Base-by-base conservation (phyloP, 2,888 invertebrate species). In the Drosophila basisetae region DNA sequence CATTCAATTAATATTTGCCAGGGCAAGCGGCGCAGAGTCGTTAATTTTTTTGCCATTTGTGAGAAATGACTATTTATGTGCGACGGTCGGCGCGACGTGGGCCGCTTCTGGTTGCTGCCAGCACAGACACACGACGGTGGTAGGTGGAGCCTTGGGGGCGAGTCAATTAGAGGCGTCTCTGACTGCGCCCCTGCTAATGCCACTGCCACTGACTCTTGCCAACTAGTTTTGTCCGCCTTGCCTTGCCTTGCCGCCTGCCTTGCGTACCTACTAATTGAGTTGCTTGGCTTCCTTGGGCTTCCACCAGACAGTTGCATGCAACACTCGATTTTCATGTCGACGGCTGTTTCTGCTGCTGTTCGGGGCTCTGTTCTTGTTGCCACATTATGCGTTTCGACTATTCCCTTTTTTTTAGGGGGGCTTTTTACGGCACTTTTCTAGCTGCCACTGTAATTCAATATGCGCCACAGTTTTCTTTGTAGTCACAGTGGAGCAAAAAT, bases 1-100 rank as follows among this genome's bases (percentile, higher is more conserved):
- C 91, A 91, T 91, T 90, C 91, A 91, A 91, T 90, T 91, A 91
- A 85, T 90, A 83, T 88, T 87, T 76, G 69, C 73, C 82, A 59
- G 77, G 56, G 70, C 76, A 50, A 62, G 43, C 33, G 54, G 33
- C 35, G 54, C 35, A 54, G 22, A 54, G 59, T 82, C 73, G 68
- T 76, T 83, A 62, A 80, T 80, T 82, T 80, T 83, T 47, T 43
- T 73, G 76, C 67, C 71, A 83, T 75, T 80, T 83, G 66, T 62
- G 65, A 63, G 52, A 80, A 82, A 84, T 82, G 41, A 84, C 87
- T 84, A 84, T 84, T 87, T 80, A 76, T 76, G 78, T 47, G 53
- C 60, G 58, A 28, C 25, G 49, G 28, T n/a, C n/a, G 11, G 43
- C 33, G 53, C 63, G 58, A 28, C 30, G 49, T 75, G 68, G 60